Conservation (phyloP, 2,888 invertebrate species). For the Coleophora flavipennella region DNA sequence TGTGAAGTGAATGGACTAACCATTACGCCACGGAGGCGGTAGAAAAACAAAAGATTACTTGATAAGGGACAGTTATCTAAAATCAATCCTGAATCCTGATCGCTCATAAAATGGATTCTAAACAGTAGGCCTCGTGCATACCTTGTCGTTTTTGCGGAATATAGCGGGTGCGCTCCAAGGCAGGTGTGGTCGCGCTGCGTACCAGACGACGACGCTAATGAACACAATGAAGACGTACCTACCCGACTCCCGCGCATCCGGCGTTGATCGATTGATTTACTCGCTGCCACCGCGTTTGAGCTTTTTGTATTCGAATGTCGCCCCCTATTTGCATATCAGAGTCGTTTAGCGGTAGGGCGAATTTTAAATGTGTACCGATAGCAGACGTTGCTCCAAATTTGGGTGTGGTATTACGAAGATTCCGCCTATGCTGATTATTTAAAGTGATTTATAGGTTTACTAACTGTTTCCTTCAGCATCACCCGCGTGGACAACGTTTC, state of each 20-base stretch:
- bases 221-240: constrained; percentile 72
- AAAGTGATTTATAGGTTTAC: no score
- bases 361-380: constrained; percentile 44
- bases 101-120: neutral
- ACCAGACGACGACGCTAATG: constrained; percentile 60
- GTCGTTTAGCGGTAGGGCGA: constrained; percentile 46
- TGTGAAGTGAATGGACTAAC: no score
- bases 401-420: no score
- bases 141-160: constrained; percentile 48
- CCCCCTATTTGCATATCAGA: constrained; percentile 64
- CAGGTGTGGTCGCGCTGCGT: constrained; percentile 50
- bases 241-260: constrained; percentile 47
- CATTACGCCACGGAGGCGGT: no score
- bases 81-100: no score
- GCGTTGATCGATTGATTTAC: constrained; percentile 74
- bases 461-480: no score
- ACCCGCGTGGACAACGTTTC: no score
- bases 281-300: constrained; percentile 69
- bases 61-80: no score
- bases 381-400: neutral
- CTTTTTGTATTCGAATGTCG: constrained; percentile 72
- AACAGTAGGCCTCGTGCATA: constrained; percentile 31
- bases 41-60: no score
- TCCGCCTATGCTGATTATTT: no score
- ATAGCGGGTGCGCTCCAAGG: constrained; percentile 45